Conservation (phyloP, 2,797 vertebrate species). For the Spheniscus humboldti region DNA sequence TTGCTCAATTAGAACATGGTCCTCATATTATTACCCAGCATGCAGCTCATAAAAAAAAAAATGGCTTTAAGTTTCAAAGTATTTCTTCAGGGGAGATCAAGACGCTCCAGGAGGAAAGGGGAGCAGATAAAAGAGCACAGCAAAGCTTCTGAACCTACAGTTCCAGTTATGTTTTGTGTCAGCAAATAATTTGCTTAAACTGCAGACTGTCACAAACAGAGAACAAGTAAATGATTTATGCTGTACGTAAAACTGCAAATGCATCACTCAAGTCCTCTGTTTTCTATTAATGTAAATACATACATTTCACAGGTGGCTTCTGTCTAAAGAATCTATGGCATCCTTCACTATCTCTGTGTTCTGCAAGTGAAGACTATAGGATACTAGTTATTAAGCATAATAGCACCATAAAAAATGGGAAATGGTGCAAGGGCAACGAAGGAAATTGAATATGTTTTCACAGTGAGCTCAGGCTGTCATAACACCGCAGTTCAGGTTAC, state of each 20-base stretch:
- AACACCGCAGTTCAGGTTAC: not conserved
- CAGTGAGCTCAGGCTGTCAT: not conserved
- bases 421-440: not conserved
- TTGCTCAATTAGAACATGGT: not conserved
- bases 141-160: slow-evolving; percentile 3
- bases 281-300: slow-evolving; percentile 29
- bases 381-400: not conserved
- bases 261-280: not conserved
- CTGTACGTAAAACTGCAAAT: not conserved
- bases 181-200: slow-evolving; percentile 56
- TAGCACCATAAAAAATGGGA: not conserved
- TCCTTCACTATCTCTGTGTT: not conserved
- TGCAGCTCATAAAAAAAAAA: not conserved
- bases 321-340: not conserved
- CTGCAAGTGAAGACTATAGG: not conserved
- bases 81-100: slow-evolving; percentile 15
- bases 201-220: slow-evolving; percentile 26
- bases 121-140: slow-evolving; percentile 8
- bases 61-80: not conserved
- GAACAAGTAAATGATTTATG: slow-evolving; percentile 28
- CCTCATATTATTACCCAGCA: not conserved
- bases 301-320: slow-evolving; percentile 1
- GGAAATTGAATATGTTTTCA: not conserved
- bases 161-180: not conserved
- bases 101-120: not conserved